phyloP scores from a whole-genome alignment of 2,888 invertebrate genomes.

The Spisula subtruncata region DNA sequence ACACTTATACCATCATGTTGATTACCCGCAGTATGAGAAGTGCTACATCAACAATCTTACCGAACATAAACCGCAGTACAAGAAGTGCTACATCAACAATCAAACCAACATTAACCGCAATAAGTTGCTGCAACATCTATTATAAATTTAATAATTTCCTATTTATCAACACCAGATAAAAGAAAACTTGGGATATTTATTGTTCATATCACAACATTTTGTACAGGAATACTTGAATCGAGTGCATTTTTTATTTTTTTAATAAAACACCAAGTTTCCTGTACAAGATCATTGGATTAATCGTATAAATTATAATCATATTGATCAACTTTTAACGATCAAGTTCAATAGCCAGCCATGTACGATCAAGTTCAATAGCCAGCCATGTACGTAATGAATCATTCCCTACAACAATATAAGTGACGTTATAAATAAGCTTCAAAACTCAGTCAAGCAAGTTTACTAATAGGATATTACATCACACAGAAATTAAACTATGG shows the following conservation, averaged over 20 bases:
- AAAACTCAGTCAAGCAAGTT: no score
- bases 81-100: background rate
- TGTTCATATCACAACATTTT: background rate
- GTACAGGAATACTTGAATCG: background rate
- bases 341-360: background rate
- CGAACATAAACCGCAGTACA: background rate
- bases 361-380: background rate
- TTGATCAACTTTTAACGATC: background rate
- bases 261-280: background rate
- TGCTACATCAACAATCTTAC: background rate
- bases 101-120: background rate
- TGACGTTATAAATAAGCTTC: no score
- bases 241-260: background rate
- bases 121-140: background rate
- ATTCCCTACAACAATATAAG: no score
- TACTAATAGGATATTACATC: no score
- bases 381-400: no score
- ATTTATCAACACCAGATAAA: background rate
- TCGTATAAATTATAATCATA: background rate
- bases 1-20: background rate
- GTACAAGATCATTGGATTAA: background rate
- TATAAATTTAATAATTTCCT: background rate
- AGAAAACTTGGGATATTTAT: constrained; percentile 13
- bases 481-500: no score
- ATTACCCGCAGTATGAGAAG: background rate